Evolutionary conservation across 2,113 vertebrate genomes (phyloP).

Genomic region (Sigmodon hispidus): DNA sequence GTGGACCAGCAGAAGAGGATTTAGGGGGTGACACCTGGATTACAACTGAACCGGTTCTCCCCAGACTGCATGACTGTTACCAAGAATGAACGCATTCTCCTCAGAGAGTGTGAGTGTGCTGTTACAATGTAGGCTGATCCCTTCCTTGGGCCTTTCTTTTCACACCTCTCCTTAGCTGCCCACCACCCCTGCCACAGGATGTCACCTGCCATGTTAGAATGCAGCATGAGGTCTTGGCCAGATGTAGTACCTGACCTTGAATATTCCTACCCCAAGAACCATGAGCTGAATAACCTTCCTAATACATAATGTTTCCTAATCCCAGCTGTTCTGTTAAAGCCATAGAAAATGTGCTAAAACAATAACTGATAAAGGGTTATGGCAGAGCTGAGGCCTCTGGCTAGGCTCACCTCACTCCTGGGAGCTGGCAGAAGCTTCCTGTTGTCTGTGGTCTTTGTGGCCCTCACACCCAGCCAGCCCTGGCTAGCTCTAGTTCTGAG

Average conservation of each 20-base stretch:
- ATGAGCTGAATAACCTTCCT: not conserved
- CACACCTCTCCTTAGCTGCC: not conserved
- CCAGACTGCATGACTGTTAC: not conserved
- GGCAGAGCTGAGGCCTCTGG: not conserved
- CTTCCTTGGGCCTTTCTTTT: too few species aligned
- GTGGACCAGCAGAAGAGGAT: not conserved
- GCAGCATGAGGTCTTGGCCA: not conserved
- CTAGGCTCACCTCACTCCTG: not conserved
- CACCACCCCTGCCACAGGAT: not conserved
- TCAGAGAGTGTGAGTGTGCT: rapidly evolving
- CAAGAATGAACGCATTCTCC: not conserved
- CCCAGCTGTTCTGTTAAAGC: not conserved
- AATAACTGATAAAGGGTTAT: not conserved
- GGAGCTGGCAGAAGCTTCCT: not conserved
- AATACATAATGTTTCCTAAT: not conserved
- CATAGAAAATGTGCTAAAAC: not conserved
- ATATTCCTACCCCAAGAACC: not conserved
- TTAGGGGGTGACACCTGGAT: not conserved
- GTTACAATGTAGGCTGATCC: not conserved
- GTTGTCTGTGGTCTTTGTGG: not conserved
- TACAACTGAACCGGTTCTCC: not conserved
- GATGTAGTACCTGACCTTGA: not conserved
- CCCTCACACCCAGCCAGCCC: not conserved
- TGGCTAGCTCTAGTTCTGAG: too few species aligned
- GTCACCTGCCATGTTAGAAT: not conserved